Base-by-base conservation (phyloP, 2,888 invertebrate genomes). In the Andrena praecox region DNA sequence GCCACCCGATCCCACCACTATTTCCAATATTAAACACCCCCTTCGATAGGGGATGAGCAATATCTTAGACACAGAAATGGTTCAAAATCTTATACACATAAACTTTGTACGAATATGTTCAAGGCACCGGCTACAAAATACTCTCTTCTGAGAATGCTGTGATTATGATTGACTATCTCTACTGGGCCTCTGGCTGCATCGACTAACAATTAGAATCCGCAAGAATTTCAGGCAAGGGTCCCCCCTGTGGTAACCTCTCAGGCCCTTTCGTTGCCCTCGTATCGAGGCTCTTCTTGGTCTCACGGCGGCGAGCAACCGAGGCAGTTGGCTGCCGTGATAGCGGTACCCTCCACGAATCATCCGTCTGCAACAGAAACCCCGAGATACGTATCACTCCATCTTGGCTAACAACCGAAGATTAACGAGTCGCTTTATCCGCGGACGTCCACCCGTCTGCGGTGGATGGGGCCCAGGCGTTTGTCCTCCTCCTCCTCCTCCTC, bases 381-480 rank as follows among this genome's bases (percentile, higher is more conserved):
- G 87, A 92, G 93, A 87, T 93, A 90, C 88, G 91, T 90, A 93
- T 92, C 92, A 91, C 80, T 80, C 80, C 77, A 88, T 86, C 91
- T 90, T 90, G 90, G 90, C 90, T 91, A 92, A 92, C 91, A 91
- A 91, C 89, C 89, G 84, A 91, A 93, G 92, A 93, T 93, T 92
- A 93, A 93, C 92, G 93, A 92, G 92, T 91, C 88, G 91, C 91
- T 92, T 92, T 92, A 92, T 89, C 90, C 89, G 80, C 80, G 71
- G 69, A 79, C 89, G 88, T 90, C 88, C 91, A 89, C 88, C 87
- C 89, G 85, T 87, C 87, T 87, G 88, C 87, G 86, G 89, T 87
- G 85, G 74, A 82, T 80, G 77, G 72, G 80, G 73, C 77, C 27
- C 2, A 20, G 63, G 80, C 84, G 84, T 78, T 86, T 81, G 72